Evolutionary conservation across 2,888 invertebrate genomes (phyloP), one percentile per base, ranked within the genome.

Genomic region (Pyrrhia umbra): DNA sequence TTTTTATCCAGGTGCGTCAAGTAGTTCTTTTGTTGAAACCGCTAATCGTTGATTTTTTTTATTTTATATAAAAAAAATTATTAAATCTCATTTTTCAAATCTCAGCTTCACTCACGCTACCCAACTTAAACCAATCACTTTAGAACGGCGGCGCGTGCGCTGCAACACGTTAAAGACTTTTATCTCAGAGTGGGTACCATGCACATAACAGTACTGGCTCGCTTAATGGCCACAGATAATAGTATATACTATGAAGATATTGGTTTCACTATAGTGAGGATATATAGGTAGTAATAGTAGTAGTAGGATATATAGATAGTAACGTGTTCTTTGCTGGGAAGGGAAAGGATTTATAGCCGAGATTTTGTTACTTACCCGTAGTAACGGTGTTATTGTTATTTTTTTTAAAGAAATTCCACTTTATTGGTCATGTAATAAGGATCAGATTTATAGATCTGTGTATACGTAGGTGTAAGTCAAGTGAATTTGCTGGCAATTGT

Each of bases 141-240:
- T 59, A 66, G 45, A 61, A 56, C 55, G 56, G 52, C 49, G 80
- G 80, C 85, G 83, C 85, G 85, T 85, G 89, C 85, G 70, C 82
- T 62, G 55, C 37, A 68, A 75, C 72, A 67, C 58, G 74, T 81
- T 69, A 81, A 80, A 80, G 82, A 77, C 74, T 68, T 75, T 86
- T 88, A 90, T 90, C 88, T 80, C n/a, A 13, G 56, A 80, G 10
- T 18, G 25, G 15, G 73, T 45, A 63, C 64, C 63, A n/a, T 42
- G 81, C 80, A 75, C 77, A 77, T 86, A 85, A 85, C 84, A 77
- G 82, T 81, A 81, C 76, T 66, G 58, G 74, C 73, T 67, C 74
- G 74, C 75, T 77, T 85, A 88, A 88, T 87, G 80, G 80, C 75
- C 59, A 58, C 43, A 77, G 81, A 74, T 81, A 72, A 75, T 64